Conservation (phyloP, 2,113 vertebrate species). For the Gymnocephalus cernua region DNA sequence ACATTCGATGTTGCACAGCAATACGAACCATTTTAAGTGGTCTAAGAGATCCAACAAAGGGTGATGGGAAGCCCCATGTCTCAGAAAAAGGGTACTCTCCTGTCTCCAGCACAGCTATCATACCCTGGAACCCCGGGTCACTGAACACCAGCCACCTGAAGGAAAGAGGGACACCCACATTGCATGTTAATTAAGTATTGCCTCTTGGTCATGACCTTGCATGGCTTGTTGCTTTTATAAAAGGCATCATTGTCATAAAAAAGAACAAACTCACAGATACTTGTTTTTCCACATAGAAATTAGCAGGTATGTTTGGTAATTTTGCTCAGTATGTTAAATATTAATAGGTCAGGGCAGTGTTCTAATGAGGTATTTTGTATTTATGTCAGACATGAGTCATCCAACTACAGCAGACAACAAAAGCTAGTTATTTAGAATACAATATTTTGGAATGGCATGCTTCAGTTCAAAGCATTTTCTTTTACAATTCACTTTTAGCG, state of each 20-base stretch:
- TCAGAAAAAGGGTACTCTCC: slow-evolving; percentile 91
- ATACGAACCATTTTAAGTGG: slow-evolving; percentile 92
- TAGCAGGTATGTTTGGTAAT: not conserved
- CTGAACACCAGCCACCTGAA: slow-evolving; percentile 93
- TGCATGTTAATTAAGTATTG: not conserved
- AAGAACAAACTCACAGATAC: not conserved
- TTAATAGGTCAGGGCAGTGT: not conserved
- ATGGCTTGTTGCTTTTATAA: not conserved
- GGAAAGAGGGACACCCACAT: not conserved
- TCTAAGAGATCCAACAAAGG: slow-evolving; percentile 90
- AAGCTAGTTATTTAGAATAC: slow-evolving; percentile 17
- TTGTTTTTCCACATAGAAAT: not conserved
- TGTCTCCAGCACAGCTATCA: slow-evolving; percentile 88
- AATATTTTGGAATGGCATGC: slow-evolving; percentile 8
- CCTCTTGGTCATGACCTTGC: not conserved
- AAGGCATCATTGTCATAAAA: not conserved
- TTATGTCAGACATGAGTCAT: slow-evolving; percentile 32
- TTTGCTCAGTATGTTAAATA: not conserved
- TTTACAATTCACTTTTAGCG: slow-evolving; percentile 1
- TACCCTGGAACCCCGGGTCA: slow-evolving; percentile 91
- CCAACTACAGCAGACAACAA: slow-evolving; percentile 22
- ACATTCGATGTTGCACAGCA: not conserved
- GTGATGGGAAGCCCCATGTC: slow-evolving; percentile 89
- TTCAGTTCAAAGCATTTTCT: slow-evolving; percentile 22
- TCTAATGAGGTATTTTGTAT: slow-evolving; percentile 9